Conservation (phyloP, 2,888 invertebrate genomes). For the Cremastobaeus sp. region DNA sequence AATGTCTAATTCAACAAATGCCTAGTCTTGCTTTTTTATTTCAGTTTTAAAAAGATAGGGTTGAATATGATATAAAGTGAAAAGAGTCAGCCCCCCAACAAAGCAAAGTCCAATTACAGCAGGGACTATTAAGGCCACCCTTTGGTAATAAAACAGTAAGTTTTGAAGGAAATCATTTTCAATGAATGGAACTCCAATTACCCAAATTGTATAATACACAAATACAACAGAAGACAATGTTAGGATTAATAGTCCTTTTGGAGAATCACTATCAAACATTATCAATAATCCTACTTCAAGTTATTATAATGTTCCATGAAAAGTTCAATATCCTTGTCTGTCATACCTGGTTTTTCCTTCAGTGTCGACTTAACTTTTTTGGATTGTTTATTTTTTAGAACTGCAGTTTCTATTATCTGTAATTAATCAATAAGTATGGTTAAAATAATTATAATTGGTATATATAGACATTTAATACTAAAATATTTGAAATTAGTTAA, state of each 20-base stretch:
- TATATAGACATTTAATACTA: too few relatives aligned
- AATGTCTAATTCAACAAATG: too few relatives aligned
- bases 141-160: constrained; percentile 69
- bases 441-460: too few relatives aligned
- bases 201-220: constrained; percentile 83
- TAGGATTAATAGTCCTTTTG: constrained; percentile 82
- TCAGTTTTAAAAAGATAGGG: constrained; percentile 61
- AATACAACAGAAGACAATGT: constrained; percentile 80
- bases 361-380: too few relatives aligned
- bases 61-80: constrained; percentile 81
- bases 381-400: too few relatives aligned
- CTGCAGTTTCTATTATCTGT: constrained; percentile 73
- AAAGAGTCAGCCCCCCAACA: constrained; percentile 83
- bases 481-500: too few relatives aligned
- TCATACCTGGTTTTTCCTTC: constrained; percentile 83
- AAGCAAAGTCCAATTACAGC: constrained; percentile 82
- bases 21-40: constrained; percentile 24
- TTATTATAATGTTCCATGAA: constrained; percentile 82
- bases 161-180: constrained; percentile 81
- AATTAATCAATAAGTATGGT: constrained; percentile 67
- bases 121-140: constrained; percentile 81
- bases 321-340: constrained; percentile 84
- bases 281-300: constrained; percentile 26
- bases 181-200: constrained; percentile 84
- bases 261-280: constrained; percentile 79